Evolutionary conservation across 2,113 vertebrate species (phyloP).

Genomic region (Macquaria ambigua): DNA sequence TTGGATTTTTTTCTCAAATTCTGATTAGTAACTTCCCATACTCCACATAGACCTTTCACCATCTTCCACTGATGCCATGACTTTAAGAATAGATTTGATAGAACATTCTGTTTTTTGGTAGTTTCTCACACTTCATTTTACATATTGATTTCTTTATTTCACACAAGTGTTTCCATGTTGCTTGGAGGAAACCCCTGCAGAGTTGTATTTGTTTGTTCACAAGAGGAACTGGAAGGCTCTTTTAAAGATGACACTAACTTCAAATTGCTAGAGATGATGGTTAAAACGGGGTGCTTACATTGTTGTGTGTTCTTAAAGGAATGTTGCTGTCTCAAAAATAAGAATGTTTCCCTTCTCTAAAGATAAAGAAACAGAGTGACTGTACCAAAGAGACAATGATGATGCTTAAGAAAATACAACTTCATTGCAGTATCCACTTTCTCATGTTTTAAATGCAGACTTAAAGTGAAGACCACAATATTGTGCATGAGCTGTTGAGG

Average conservation of each 20-base stretch:
- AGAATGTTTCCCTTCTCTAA: conserved; percentile 1
- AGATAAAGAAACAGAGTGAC: not conserved
- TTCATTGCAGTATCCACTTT: not conserved
- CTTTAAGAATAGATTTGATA: conserved; percentile 15
- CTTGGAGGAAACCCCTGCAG: conserved; percentile 18
- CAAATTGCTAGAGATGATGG: conserved; percentile 4
- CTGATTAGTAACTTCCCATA: not conserved
- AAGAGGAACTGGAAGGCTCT: conserved; percentile 14
- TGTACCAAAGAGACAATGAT: not conserved
- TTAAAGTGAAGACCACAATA: not conserved
- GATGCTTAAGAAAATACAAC: not conserved
- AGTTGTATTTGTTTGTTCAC: conserved; percentile 18
- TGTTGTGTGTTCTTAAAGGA: conserved; percentile 20
- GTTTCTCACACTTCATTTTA: not conserved
- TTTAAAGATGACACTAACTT: conserved; percentile 23
- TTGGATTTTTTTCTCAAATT: not conserved
- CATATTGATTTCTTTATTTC: conserved; percentile 8
- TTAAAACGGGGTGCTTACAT: conserved; percentile 23
- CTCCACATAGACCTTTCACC: not conserved
- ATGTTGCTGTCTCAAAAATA: conserved; percentile 6
- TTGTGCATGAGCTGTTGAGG: not conserved
- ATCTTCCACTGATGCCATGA: not conserved
- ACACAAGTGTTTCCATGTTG: conserved; percentile 1
- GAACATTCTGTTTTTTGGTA: not conserved
- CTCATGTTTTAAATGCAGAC: not conserved